These are phyloP conservation scores for Drosophila falleni DNA, from an alignment of 2,888 invertebrate genomes.

Conservation along the genomic window DNA sequence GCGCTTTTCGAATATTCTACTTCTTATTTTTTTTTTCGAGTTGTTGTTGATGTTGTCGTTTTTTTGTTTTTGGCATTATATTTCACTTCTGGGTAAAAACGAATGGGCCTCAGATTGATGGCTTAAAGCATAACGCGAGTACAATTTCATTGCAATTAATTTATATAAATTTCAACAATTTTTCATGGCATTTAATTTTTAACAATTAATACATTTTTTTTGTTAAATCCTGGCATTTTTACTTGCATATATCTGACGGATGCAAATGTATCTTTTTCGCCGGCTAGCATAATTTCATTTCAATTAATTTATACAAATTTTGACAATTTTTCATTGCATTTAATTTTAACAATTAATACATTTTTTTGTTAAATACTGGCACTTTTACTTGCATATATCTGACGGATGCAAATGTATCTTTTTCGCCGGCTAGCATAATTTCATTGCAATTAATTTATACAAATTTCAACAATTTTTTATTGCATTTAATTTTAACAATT, in stretches of 20 bases:
- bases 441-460: background rate
- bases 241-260: constrained; percentile 31
- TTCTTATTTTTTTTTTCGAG: constrained; percentile 1
- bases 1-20: constrained; percentile 18
- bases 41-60: constrained; percentile 20
- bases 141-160: background rate
- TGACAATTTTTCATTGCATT: too few species aligned
- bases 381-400: constrained; percentile 31
- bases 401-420: constrained; percentile 40
- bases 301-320: background rate
- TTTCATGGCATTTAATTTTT: background rate
- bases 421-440: constrained; percentile 58
- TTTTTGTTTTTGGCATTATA: constrained; percentile 26
- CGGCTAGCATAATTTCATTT: constrained; percentile 51
- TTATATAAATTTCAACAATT: too few species aligned
- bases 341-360: constrained; percentile 6
- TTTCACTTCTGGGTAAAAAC: constrained; percentile 47
- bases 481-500: background rate
- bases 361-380: constrained; percentile 2
- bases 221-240: constrained; percentile 11
- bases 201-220: constrained; percentile 10
- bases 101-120: constrained; percentile 1
- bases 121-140: constrained; percentile 10
- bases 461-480: too few species aligned
- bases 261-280: constrained; percentile 43